Base-by-base conservation (phyloP, 1,140 invertebrate genomes). In the Cydia strobilella region DNA sequence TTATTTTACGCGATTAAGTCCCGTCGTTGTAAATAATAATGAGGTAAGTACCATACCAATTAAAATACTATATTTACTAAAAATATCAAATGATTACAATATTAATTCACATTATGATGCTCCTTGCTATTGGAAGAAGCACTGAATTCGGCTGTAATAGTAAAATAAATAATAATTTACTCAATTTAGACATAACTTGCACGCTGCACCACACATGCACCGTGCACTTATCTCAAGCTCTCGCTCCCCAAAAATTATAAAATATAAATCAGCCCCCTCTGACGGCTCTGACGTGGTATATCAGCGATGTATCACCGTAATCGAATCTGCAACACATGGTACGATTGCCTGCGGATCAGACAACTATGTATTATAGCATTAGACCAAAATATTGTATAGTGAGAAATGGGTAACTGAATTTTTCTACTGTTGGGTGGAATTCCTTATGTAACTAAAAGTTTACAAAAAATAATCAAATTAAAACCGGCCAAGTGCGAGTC, bases 301-400 rank as follows among this genome's bases (percentile, higher is more conserved):
- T 51, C 48, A 51, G 48, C 48, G 27, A 66, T 66, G 13, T 23
- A 66, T 66, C 63, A 66, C 63, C 25, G 25, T 66, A 35, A 66
- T 66, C 63, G 63, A 66, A 66, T 66, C 1, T 12, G 15, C 4
- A n/a, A 66, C 63, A 66, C 63, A 66, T 35, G 63, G 20, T 31
- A n/a, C 15, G 5, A 7, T n/a, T n/a, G 15, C 45, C 45, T 7
- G 35, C 45, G 9, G 45, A 15, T 48, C 45, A 15, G 12, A 63
- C 20, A 63, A 63, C 25, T 35, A 35, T n/a, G 63, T 15, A 66
- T 66, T 66, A 66, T 35, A 66, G 35, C 25, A 66, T 66, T 66
- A 66, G 63, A 66, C 3, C 5, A 31, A 63, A 13, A 9, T 10
- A 13, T 25, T 27, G 62, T 25, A 7, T 6, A 13, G 23, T 15